These are phyloP conservation scores for Stegodyphus mimosarum DNA, from an alignment of 1,140 invertebrate genomes.

Conservation along the genomic window DNA sequence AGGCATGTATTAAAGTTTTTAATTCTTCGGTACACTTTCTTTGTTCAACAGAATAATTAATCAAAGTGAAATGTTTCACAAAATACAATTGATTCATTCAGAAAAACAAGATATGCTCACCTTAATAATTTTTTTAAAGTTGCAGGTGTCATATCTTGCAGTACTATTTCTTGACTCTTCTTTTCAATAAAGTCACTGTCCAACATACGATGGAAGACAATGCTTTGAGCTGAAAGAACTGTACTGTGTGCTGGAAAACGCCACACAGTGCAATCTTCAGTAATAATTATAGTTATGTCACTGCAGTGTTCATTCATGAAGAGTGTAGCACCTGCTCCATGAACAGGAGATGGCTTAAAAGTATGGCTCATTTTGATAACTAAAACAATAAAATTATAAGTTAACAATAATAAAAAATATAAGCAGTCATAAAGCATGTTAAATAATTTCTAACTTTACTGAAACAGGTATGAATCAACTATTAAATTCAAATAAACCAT, in stretches of 20 bases:
- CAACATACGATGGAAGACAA: constrained; percentile 52
- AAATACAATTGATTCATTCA: too few relatives aligned
- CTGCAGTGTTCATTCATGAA: constrained; percentile 61
- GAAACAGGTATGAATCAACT: too few relatives aligned
- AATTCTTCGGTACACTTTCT: too few relatives aligned
- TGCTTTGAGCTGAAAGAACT: constrained; percentile 52
- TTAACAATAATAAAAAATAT: background rate
- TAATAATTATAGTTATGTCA: constrained; percentile 56
- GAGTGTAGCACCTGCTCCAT: constrained; percentile 52
- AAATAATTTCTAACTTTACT: background rate
- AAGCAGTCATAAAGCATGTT: background rate
- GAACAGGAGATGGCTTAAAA: constrained; percentile 54
- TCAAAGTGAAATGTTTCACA: too few relatives aligned
- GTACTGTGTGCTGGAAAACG: constrained; percentile 55
- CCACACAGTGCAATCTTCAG: constrained; percentile 54
- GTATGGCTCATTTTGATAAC: constrained; percentile 9
- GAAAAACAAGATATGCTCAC: background rate
- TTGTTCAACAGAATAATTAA: too few relatives aligned
- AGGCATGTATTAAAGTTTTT: too few relatives aligned
- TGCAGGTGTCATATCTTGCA: constrained; percentile 50
- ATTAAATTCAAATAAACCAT: too few relatives aligned
- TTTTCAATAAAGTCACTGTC: constrained; percentile 57
- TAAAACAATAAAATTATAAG: background rate
- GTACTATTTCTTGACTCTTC: constrained; percentile 52
- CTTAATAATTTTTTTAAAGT: constrained; percentile 48